Base-by-base conservation (phyloP, 35 echinoderm and acorn worm species). In the Anneissia japonica region DNA sequence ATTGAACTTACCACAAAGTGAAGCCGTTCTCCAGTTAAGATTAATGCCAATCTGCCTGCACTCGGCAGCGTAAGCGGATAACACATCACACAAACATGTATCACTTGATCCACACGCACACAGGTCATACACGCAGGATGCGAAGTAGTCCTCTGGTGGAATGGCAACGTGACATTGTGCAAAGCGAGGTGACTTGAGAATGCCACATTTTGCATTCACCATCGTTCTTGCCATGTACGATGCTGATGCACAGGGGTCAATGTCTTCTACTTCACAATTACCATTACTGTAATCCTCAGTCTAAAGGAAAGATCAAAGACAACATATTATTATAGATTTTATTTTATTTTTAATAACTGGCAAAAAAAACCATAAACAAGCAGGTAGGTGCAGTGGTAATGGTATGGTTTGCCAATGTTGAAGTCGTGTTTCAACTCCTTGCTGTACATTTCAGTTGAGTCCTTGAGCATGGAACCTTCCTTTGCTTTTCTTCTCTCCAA, bases 71-170 rank as follows among this genome's bases (percentile, higher is more conserved):
- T 99, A 99, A 2, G 96, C 96, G 32, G 88, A 89, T 13, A 99
- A 35, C 10, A 89, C 92, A 87, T 99, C 96, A 87, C 96, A 99
- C 29, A 94, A 87, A 74, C 96, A 99, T 9, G 89, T 82, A 51
- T 94, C 96, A 75, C 85, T 87, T 56, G 89, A 74, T 4, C 85
- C 79, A 86, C 92, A 94, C 1, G 92, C 92, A 87, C 92, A 99
- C 38, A 99, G 88, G 77, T 99, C 96, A 73, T 99, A 99, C 4
- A 94, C 96, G 51, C 96, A 99, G 5, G 96, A 87, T 41, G 91
- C 89, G 81, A 88, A 99, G 87, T 99, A 99, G 9, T 88, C 81
- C 34, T 94, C 86, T 30, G 92, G 96, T 17, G 91, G 84, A 10
- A 94, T 92, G 0, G 51, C 46, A 10, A 37, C 35, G 76, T 99